Evolutionary conservation across 2,888 invertebrate genomes (phyloP), one percentile per base, ranked within the genome.

Genomic region (Temnothorax unifasciatus): DNA sequence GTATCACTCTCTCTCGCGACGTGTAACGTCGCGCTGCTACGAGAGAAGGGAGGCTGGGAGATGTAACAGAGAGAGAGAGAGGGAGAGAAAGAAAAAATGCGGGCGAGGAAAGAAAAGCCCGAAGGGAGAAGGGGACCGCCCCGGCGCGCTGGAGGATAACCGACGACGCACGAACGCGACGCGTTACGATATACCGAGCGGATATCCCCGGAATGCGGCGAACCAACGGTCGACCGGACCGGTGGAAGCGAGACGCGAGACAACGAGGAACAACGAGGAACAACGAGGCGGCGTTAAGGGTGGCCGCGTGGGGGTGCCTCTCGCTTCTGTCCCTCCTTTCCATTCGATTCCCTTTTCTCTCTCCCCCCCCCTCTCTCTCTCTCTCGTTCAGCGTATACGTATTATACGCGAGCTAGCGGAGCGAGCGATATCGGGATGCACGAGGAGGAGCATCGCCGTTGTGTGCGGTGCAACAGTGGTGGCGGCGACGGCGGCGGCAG

Each of bases 131-230:
- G 85, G 81, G 76, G 66, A 73, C 50, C 73, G 73, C 52, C 69
- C 18, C 29, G 29, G 29, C 29, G 29, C 3, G 29, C 29, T 29
- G 29, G 64, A 69, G 81, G 69, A 85, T 83, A 64, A 81, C 81
- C 75, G 57, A 54, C 50, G 85, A 84, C 79, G 84, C 76, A 69
- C 83, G 85, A 85, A 86, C 88, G 90, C 88, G 91, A 87, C 89
- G 86, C 86, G 86, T 88, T 85, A 82, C 89, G 88, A 88, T 87
- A 82, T 87, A 63, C 47, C 89, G 83, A 86, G 86, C 85, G 86
- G 87, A 85, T 85, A 89, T 86, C 86, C 89, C 88, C 76, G 84
- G 85, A 90, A 85, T 86, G 90, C 84, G 82, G 83, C 84, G 83
- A 34, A n/a, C 61, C 64, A 64, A 29, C 86, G 68, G 25, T 47